Conservation (phyloP, 2,888 invertebrate genomes). For the Ectobius pallidus region DNA sequence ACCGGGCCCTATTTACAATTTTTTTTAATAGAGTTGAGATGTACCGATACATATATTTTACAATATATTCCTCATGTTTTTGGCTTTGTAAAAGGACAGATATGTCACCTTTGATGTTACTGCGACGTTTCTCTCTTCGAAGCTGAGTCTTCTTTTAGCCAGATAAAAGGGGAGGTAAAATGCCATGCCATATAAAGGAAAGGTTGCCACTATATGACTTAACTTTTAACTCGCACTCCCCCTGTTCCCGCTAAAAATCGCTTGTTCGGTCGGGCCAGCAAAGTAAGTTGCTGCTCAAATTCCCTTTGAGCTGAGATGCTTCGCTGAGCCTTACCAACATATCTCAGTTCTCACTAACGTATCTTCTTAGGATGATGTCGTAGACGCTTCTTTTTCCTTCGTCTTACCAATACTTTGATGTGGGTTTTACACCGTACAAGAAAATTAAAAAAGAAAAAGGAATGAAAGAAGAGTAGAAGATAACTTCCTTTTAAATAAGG, state of each 20-base stretch:
- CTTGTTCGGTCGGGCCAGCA: constrained; percentile 25
- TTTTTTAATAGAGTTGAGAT: too few relatives aligned
- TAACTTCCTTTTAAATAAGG: constrained; percentile 34
- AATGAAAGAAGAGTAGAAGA: constrained; percentile 26
- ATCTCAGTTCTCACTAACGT: constrained; percentile 18
- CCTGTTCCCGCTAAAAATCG: constrained; percentile 13
- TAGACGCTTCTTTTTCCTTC: constrained; percentile 23
- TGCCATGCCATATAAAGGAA: constrained; percentile 30
- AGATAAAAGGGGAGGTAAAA: constrained; percentile 25
- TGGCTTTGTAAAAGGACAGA: too few relatives aligned
- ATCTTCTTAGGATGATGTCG: constrained; percentile 37
- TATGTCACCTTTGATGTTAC: background rate
- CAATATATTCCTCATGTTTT: too few relatives aligned
- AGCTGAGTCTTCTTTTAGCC: constrained; percentile 3
- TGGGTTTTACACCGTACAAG: constrained; percentile 39
- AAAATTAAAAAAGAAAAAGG: constrained; percentile 39
- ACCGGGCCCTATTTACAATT: too few relatives aligned
- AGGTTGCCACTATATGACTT: constrained; percentile 37
- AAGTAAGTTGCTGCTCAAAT: constrained; percentile 33
- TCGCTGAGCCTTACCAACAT: constrained; percentile 21
- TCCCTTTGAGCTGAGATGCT: constrained; percentile 37
- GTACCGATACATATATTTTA: too few relatives aligned
- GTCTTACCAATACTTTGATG: constrained; percentile 37
- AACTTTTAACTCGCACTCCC: constrained; percentile 38
- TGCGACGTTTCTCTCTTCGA: background rate